Evolutionary conservation across 2,797 vertebrate species (phyloP), one percentile per base, ranked within the genome.

Genomic region (Sebastolobus alascanus): DNA sequence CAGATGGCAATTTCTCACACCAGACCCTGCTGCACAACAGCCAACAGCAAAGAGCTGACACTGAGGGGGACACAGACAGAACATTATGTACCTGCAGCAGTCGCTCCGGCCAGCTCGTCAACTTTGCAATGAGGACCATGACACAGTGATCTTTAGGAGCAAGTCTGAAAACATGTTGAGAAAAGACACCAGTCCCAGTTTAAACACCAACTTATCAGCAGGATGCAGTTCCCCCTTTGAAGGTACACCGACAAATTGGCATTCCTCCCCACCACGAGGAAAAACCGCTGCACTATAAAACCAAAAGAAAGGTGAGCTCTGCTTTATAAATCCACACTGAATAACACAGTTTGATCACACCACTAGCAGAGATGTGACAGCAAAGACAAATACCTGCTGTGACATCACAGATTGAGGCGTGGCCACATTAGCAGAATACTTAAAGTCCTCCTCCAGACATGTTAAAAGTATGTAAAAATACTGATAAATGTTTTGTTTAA

Each of bases 1-100:
- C 90, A 93, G 90, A 91, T 90, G 90, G 89, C 85, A 67, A 18
- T 61, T 83, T 83, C 75, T 85, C 85, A 85, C 86, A 87, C 84
- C 87, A 81, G 79, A 86, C 82, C 72, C 75, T 63, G 79, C 80
- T 83, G 78, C 73, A 79, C 59, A 79, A 69, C 69, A 64, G 79
- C 78, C 76, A 82, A 52, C n/a, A 82, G 72, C 70, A 43, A 65
- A 0, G 37, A 46, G 54, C 60, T 46, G 33, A 76, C 16, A 35
- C 43, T 27, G 33, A 63, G 18, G 58, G 12, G 22, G 58, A 66
- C 71, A 22, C 11, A 2, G 35, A 75, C 68, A 77, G 89, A 77
- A 91, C 87, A 86, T 4, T 1, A 64, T 74, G 90, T 82, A 68
- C 87, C 56, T 13, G 63, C 77, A 37, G 68, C 55, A 74, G 58